These are phyloP conservation scores for Amblyornis subalaris DNA, from an alignment of 2,113 vertebrate genomes.

Conservation along the genomic window DNA sequence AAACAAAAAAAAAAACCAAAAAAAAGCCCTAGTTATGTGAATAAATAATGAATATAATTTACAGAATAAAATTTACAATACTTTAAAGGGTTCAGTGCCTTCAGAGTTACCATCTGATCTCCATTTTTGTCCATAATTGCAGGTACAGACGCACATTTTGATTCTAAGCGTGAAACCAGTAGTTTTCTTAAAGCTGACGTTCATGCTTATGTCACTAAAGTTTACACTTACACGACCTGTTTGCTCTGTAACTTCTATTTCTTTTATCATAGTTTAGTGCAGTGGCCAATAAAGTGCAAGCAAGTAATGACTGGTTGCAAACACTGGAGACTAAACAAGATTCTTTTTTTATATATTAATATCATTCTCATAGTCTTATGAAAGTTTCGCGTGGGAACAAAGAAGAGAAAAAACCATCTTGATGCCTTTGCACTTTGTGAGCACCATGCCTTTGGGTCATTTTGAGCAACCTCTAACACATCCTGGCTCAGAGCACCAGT, in stretches of 20 bases:
- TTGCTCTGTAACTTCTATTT: not conserved
- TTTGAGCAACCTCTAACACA: not conserved
- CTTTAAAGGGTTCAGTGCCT: not conserved
- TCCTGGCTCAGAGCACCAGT: not conserved
- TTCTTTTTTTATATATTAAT: not conserved
- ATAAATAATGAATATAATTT: not conserved
- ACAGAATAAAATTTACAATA: not conserved
- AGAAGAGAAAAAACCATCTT: not conserved
- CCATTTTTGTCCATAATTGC: not conserved
- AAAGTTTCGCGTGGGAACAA: not conserved
- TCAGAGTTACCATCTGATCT: not conserved
- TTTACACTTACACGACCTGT: not conserved
- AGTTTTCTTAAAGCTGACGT: not conserved
- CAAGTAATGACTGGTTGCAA: not conserved
- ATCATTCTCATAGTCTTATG: not conserved
- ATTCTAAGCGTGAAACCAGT: not conserved
- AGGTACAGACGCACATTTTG: not conserved
- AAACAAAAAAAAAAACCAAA: not conserved
- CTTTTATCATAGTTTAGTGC: not conserved
- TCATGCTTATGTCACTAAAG: not conserved
- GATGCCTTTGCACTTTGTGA: not conserved
- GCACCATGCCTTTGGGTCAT: fast-evolving
- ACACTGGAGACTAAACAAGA: not conserved
- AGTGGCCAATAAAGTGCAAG: not conserved
- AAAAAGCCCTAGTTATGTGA: not conserved